A percentile compares a stretch with the other conserved stretches of the same genome.
phyloP scores from a whole-genome alignment of 2,797 vertebrate genomes.

The Diplodus puntazzo region DNA sequence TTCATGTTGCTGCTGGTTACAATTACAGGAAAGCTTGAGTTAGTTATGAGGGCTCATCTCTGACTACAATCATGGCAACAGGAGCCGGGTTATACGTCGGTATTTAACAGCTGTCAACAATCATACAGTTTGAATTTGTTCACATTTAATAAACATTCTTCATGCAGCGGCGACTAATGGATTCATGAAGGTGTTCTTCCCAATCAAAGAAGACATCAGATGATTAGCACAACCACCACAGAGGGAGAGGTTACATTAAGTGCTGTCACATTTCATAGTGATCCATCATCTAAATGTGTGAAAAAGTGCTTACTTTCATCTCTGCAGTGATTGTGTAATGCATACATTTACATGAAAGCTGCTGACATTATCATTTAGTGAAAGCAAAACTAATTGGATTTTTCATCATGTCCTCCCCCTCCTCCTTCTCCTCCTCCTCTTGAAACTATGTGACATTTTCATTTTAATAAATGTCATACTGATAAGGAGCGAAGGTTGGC shows the following conservation, averaged over 20 bases:
- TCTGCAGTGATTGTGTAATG: slow-evolving; percentile 12
- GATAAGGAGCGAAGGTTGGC: slow-evolving; percentile 86
- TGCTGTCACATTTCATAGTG: slow-evolving; percentile 1
- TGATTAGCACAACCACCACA: slow-evolving; percentile 20
- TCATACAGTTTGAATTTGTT: slow-evolving; percentile 29
- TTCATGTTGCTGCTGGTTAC: slow-evolving; percentile 71
- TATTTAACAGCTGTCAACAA: slow-evolving; percentile 26
- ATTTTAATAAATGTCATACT: slow-evolving; percentile 90
- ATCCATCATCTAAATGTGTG: not conserved
- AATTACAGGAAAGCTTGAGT: slow-evolving; percentile 67
- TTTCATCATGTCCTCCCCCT: slow-evolving; percentile 61
- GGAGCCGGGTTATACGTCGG: slow-evolving; percentile 16
- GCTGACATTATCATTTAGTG: slow-evolving; percentile 88
- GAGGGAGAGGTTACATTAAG: slow-evolving; percentile 5
- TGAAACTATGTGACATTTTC: slow-evolving; percentile 90
- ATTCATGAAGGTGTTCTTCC: slow-evolving; percentile 1
- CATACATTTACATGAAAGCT: slow-evolving; percentile 81
- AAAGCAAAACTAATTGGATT: slow-evolving; percentile 87
- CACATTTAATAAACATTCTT: slow-evolving; percentile 6
- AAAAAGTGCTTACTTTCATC: slow-evolving; percentile 36
- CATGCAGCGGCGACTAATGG: not conserved
- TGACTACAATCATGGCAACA: slow-evolving; percentile 40
- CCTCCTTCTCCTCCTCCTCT: slow-evolving; percentile 15
- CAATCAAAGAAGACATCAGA: not conserved
- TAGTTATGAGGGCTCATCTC: slow-evolving; percentile 54